Percentiles rank a stretch among this genome's conserved stretches.
Conservation (phyloP, 2,888 invertebrate genomes). For the Conistra vaccinii region DNA sequence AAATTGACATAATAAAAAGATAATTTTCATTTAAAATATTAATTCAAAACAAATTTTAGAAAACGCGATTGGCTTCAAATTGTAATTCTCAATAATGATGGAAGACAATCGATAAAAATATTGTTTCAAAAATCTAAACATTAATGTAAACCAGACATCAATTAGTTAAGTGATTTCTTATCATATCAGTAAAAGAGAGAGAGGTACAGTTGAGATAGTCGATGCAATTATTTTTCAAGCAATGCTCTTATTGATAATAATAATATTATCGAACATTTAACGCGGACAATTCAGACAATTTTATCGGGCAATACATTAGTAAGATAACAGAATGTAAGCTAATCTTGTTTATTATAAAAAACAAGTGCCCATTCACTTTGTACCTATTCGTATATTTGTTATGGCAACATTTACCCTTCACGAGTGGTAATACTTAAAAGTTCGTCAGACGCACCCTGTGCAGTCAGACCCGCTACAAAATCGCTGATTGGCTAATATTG, state of each 20-base stretch:
- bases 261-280: background rate
- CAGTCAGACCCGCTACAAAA: too few relatives aligned
- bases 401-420: background rate
- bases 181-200: constrained; percentile 13
- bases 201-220: background rate
- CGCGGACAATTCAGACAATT: background rate
- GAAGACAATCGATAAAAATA: background rate
- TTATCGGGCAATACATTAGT: constrained; percentile 10
- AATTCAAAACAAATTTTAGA: background rate
- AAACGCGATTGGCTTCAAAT: background rate
- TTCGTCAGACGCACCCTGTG: too few relatives aligned
- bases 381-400: background rate
- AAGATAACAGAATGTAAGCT: constrained; percentile 19
- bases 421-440: background rate
- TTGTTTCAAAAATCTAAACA: background rate
- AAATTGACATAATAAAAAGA: background rate
- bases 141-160: background rate
- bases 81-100: background rate
- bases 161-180: background rate
- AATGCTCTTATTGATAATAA: background rate
- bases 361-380: constrained; percentile 17
- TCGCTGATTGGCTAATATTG: background rate
- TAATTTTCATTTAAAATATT: background rate
- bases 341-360: constrained; percentile 25
- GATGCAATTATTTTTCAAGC: background rate